Evolutionary conservation across 2,113 vertebrate species (phyloP).

Genomic region (Dolichotis patagonum): DNA sequence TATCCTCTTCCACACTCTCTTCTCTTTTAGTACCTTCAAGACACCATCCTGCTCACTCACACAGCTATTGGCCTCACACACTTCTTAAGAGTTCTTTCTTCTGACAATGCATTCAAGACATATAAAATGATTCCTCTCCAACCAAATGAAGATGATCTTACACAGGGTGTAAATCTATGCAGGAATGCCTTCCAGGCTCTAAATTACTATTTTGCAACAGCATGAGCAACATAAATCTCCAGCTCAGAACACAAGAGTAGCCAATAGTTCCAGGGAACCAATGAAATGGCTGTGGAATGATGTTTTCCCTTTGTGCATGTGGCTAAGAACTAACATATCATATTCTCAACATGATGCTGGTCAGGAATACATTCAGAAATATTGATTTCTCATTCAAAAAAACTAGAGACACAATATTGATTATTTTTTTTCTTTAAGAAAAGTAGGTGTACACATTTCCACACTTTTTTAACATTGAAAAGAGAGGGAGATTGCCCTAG

Average conservation of each 20-base stretch:
- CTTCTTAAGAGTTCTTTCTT: conserved; percentile 29
- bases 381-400: background rate
- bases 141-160: conserved; percentile 47
- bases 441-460: background rate
- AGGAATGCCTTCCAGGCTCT: conserved; percentile 53
- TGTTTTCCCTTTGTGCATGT: background rate
- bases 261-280: background rate
- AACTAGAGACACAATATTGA: background rate
- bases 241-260: conserved; percentile 54
- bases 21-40: background rate
- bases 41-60: background rate
- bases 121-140: conserved; percentile 54
- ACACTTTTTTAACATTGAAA: background rate
- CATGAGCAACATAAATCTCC: conserved; percentile 50
- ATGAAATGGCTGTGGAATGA: background rate
- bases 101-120: conserved; percentile 59
- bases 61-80: background rate
- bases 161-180: conserved; percentile 36
- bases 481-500: too few relatives aligned
- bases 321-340: background rate
- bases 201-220: conserved; percentile 63
- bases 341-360: background rate
- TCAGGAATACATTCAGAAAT: background rate
- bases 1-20: background rate
- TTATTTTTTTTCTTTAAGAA: conserved; percentile 23